Evolutionary conservation across 2,888 invertebrate species (phyloP).

Genomic region (Chrysolina haemoptera): DNA sequence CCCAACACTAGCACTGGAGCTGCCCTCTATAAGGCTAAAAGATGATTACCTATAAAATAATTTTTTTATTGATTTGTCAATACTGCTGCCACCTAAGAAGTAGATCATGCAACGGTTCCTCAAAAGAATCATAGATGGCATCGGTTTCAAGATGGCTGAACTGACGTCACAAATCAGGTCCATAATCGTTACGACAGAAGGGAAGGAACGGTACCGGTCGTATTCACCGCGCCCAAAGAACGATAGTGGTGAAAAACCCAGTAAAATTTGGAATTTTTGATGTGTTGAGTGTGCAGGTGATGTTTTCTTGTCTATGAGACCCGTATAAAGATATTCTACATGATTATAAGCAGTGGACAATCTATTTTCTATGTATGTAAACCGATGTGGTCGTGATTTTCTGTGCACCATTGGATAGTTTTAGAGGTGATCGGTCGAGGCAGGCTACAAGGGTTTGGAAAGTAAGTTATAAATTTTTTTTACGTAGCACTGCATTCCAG

Average conservation of each 20-base stretch:
- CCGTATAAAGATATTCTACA: constrained; percentile 61
- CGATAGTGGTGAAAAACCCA: constrained; percentile 54
- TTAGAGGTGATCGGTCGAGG: constrained; percentile 59
- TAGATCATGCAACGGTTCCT: background rate
- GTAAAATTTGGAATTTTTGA: constrained; percentile 51
- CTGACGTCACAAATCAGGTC: constrained; percentile 66
- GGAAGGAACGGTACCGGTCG: constrained; percentile 58
- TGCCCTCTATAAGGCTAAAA: no score
- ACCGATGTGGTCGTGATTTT: constrained; percentile 68
- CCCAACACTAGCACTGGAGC: no score
- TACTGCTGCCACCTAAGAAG: background rate
- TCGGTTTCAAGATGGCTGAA: constrained; percentile 57
- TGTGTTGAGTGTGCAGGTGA: constrained; percentile 61
- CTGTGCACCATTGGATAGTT: constrained; percentile 65
- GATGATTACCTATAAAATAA: no score
- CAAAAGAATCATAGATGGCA: background rate
- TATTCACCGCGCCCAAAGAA: constrained; percentile 64
- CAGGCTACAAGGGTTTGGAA: constrained; percentile 59
- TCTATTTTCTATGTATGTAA: constrained; percentile 67
- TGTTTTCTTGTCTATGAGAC: constrained; percentile 60
- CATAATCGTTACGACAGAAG: constrained; percentile 63
- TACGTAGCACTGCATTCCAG: background rate
- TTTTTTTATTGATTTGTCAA: background rate
- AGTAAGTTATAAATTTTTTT: constrained; percentile 37
- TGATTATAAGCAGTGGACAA: constrained; percentile 65